Conservation (phyloP, 2,113 vertebrate species). For the rat (Rattus norvegicus) region DNA sequence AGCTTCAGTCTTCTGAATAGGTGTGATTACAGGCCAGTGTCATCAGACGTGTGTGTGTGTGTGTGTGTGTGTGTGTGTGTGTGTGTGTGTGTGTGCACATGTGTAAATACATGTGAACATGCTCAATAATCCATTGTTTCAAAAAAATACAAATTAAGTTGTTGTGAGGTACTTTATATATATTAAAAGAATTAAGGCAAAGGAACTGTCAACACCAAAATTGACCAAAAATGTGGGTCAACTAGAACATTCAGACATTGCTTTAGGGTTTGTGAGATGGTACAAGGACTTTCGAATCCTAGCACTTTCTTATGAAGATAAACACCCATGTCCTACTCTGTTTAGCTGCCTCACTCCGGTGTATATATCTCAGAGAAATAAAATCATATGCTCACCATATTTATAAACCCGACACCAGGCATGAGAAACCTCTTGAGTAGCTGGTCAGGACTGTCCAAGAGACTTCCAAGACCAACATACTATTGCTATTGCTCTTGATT, state of each 20-base stretch:
- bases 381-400: background rate
- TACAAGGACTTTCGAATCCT: background rate
- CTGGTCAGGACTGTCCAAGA: background rate
- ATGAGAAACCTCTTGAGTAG: background rate
- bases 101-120: background rate
- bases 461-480: background rate
- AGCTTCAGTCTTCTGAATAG: background rate
- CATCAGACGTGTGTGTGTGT: background rate
- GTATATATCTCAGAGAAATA: background rate
- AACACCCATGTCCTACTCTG: background rate
- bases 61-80: background rate
- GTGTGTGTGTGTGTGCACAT: background rate
- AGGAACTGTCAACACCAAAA: background rate
- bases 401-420: background rate
- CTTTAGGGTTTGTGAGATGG: background rate
- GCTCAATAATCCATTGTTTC: background rate
- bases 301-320: background rate
- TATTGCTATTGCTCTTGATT: background rate
- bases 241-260: background rate
- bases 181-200: background rate
- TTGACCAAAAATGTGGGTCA: background rate
- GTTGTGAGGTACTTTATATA: background rate
- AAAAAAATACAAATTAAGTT: background rate
- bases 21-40: background rate
- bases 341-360: background rate